Evolutionary conservation across 2,797 vertebrate genomes (phyloP).

Genomic region (Leuciscus waleckii): DNA sequence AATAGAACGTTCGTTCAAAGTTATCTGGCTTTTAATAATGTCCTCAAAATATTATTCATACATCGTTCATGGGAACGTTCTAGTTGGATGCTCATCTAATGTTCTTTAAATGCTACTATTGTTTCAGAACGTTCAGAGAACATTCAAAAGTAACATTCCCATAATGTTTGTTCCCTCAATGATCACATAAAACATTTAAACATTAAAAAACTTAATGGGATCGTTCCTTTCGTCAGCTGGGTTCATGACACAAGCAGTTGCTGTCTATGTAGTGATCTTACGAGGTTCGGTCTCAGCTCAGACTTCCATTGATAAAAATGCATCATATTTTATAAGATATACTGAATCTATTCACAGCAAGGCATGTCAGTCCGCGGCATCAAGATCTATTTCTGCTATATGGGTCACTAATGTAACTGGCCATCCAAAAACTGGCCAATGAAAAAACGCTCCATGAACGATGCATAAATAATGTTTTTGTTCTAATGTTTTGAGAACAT

Average conservation of each 20-base stretch:
- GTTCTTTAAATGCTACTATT: not conserved
- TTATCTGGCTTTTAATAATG: not conserved
- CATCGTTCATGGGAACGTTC: too few species aligned
- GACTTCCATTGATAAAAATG: not conserved
- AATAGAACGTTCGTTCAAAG: not conserved
- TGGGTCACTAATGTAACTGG: slow-evolving; percentile 42
- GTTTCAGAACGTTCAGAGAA: not conserved
- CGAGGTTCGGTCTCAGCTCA: not conserved
- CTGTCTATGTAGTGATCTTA: not conserved
- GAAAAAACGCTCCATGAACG: not conserved
- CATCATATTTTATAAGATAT: not conserved
- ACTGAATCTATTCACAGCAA: not conserved
- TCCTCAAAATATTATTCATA: not conserved
- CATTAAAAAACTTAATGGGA: not conserved
- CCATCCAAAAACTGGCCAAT: not conserved
- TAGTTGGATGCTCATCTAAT: too few species aligned
- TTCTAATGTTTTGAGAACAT: not conserved
- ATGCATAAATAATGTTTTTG: too few species aligned
- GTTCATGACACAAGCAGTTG: not conserved
- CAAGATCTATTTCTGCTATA: slow-evolving; percentile 42
- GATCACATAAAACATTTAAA: not conserved
- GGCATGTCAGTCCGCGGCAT: not conserved
- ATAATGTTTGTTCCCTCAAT: not conserved
- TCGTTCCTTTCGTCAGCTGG: too few species aligned
- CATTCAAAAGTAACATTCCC: not conserved